Conservation (phyloP, 2,888 invertebrate genomes). For the Parelbella ahira region DNA sequence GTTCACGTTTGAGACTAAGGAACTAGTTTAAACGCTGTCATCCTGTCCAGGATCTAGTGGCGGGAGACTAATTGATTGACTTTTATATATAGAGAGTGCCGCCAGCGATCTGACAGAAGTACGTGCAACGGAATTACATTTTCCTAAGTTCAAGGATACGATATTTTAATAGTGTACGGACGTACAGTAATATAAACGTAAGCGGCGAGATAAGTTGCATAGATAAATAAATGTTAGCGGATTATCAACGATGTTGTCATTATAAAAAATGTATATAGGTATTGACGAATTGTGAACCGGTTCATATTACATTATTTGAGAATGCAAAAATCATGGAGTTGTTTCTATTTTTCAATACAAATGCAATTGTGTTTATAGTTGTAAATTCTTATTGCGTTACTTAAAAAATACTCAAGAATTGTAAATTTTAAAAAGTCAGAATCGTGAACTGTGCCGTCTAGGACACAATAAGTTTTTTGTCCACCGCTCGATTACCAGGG, state of each 20-base stretch:
- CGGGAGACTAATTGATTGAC: constrained; percentile 28
- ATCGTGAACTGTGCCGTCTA: constrained; percentile 33
- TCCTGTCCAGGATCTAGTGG: constrained; percentile 33
- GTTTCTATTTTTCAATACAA: too few species aligned
- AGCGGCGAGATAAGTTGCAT: background rate
- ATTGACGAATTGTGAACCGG: too few species aligned
- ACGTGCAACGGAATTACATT: constrained; percentile 15
- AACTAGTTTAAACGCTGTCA: constrained; percentile 31
- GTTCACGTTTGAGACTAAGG: constrained; percentile 32
- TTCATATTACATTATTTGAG: too few species aligned
- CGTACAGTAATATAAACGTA: constrained; percentile 21
- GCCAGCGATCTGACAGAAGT: background rate
- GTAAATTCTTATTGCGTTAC: background rate
- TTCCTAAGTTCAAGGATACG: constrained; percentile 33
- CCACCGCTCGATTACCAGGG: constrained; percentile 7
- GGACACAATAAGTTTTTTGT: constrained; percentile 27
- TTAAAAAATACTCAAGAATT: too few species aligned
- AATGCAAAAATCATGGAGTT: too few species aligned
- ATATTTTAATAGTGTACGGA: constrained; percentile 21
- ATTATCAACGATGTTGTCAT: too few species aligned
- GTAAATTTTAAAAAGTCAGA: constrained; percentile 12
- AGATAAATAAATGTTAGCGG: too few species aligned
- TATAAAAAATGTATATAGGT: too few species aligned
- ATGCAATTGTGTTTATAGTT: background rate
- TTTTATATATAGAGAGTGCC: constrained; percentile 1